A percentile compares a stretch with the other conserved stretches of the same genome.
phyloP scores from a whole-genome alignment of 2,797 vertebrate species.

The Hirundo rustica region DNA sequence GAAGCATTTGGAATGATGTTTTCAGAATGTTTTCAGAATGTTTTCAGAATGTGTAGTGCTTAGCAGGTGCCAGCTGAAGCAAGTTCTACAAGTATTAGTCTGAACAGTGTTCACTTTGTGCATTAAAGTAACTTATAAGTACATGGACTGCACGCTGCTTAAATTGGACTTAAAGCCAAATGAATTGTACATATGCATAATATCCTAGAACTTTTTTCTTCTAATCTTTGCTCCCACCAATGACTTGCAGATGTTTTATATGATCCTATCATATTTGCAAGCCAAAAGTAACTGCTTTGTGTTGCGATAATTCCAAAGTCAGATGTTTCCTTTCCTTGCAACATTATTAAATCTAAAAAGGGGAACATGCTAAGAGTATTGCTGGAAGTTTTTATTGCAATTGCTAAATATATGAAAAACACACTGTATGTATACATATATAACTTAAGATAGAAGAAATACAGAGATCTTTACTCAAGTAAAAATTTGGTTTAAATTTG shows the following conservation, averaged over 20 bases:
- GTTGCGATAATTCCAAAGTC: slow-evolving; percentile 46
- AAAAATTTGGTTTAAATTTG: no score
- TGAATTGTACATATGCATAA: slow-evolving; percentile 41
- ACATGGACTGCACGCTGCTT: slow-evolving; percentile 24
- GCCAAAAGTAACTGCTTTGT: slow-evolving; percentile 46
- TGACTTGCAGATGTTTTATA: slow-evolving; percentile 66
- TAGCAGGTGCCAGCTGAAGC: slow-evolving; percentile 20
- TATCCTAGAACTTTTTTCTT: slow-evolving; percentile 24
- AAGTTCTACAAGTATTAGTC: slow-evolving; percentile 27
- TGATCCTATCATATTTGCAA: slow-evolving; percentile 42
- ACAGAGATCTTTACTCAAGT: neutral
- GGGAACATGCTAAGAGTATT: neutral
- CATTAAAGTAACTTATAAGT: slow-evolving; percentile 37
- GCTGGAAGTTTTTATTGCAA: neutral
- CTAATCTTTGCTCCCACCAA: slow-evolving; percentile 42
- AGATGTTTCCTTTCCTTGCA: slow-evolving; percentile 44
- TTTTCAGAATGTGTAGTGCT: neutral
- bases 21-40: neutral
- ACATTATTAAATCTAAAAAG: slow-evolving; percentile 25
- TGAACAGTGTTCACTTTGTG: slow-evolving; percentile 41
- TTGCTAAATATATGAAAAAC: neutral
- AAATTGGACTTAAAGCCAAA: slow-evolving; percentile 27
- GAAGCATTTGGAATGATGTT: slow-evolving; percentile 29
- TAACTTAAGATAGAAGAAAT: neutral
- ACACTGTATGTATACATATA: neutral